phyloP scores from a whole-genome alignment of 1,140 invertebrate species.

The Dryas iulia region DNA sequence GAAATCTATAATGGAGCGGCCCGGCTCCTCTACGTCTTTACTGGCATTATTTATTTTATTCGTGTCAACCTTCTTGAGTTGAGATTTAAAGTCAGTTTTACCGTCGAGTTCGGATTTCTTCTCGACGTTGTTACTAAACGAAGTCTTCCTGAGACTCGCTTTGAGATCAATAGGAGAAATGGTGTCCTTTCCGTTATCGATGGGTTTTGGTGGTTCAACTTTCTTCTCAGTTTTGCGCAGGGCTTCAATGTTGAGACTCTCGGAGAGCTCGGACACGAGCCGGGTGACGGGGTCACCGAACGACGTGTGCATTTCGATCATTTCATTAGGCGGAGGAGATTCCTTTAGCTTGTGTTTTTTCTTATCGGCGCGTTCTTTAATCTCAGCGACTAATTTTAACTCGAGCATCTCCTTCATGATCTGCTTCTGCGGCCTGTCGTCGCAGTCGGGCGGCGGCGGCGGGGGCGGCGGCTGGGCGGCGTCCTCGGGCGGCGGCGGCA shows the following conservation, averaged over 20 bases:
- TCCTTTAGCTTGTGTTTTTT: slow-evolving; percentile 79
- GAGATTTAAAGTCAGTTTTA: slow-evolving; percentile 80
- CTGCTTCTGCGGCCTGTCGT: slow-evolving; percentile 63
- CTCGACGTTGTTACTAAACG: slow-evolving; percentile 49
- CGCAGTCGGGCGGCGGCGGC: slow-evolving; percentile 65
- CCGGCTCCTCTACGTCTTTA: slow-evolving; percentile 79
- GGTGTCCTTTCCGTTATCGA: slow-evolving; percentile 50
- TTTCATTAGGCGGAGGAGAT: slow-evolving; percentile 66
- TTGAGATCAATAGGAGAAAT: slow-evolving; percentile 80
- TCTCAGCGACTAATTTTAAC: slow-evolving; percentile 89
- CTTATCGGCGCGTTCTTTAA: slow-evolving; percentile 88
- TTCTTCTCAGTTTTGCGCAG: slow-evolving; percentile 52
- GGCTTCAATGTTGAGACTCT: slow-evolving; percentile 82
- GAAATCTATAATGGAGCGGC: slow-evolving; percentile 88
- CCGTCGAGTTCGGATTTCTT: slow-evolving; percentile 54
- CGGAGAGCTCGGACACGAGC: slow-evolving; percentile 87
- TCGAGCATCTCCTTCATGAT: slow-evolving; percentile 89
- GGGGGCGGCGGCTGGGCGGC: slow-evolving; percentile 71
- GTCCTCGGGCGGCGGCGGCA: slow-evolving; percentile 88
- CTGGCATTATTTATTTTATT: slow-evolving; percentile 75
- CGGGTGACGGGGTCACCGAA: slow-evolving; percentile 88
- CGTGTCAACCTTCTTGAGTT: slow-evolving; percentile 86
- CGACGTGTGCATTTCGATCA: slow-evolving; percentile 56
- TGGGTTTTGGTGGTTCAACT: slow-evolving; percentile 33
- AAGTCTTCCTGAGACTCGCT: slow-evolving; percentile 75